A percentile compares a stretch with the other conserved stretches of the same genome.
Conservation (phyloP, 2,888 invertebrate species). For the Dolichopus griseipennis region DNA sequence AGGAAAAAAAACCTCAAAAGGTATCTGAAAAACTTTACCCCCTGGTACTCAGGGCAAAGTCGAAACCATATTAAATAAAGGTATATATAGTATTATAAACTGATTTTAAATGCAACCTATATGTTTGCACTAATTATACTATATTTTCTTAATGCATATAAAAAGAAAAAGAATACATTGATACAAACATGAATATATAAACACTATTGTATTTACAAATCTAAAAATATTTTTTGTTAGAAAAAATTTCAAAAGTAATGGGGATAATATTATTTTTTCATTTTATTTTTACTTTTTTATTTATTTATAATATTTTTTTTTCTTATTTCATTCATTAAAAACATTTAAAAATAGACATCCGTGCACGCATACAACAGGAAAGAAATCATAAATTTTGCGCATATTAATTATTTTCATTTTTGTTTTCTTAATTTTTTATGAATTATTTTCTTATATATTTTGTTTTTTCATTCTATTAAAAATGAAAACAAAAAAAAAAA, state of each 20-base stretch:
- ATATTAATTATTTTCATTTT: not conserved
- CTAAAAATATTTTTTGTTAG: not conserved
- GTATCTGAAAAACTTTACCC: no score
- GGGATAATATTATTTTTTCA: not conserved
- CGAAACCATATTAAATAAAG: no score
- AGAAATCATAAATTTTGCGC: conserved; percentile 6
- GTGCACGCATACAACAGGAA: not conserved
- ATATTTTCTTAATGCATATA: no score
- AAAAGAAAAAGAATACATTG: no score
- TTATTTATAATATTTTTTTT: not conserved
- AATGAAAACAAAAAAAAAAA: not conserved
- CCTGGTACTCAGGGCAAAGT: no score
- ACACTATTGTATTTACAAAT: not conserved
- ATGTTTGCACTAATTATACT: no score
- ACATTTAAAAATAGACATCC: conserved; percentile 1
- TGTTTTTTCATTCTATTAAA: not conserved
- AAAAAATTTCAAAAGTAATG: not conserved
- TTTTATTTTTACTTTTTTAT: not conserved
- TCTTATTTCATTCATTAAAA: conserved; percentile 2
- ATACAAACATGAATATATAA: no score
- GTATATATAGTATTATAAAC: no score
- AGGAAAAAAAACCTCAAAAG: no score
- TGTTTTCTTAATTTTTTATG: not conserved
- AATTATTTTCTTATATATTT: not conserved
- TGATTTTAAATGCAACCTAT: no score